phyloP scores from a whole-genome alignment of 2,113 vertebrate genomes.

The Urocynchramus pylzowi region DNA sequence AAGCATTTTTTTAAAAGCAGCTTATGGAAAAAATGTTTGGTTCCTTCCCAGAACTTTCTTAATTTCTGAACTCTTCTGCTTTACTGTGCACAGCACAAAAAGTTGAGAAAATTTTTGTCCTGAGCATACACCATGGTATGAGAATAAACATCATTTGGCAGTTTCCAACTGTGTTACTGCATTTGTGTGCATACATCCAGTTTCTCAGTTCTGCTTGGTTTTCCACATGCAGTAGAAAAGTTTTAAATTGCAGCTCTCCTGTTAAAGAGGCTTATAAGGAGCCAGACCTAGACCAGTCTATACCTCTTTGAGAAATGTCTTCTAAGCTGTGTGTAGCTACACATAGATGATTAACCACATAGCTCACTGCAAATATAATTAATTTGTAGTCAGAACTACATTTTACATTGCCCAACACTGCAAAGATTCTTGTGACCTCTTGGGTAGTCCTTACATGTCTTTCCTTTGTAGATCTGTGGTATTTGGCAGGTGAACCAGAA shows the following conservation, averaged over 20 bases:
- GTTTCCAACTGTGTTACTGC: neutral
- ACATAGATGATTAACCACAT: neutral
- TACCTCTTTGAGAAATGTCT: neutral
- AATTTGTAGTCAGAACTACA: neutral
- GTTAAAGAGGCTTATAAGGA: neutral
- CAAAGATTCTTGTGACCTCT: neutral
- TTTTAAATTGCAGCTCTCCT: neutral
- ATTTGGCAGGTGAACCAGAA: neutral
- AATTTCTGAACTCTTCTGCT: neutral
- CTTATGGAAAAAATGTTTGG: neutral
- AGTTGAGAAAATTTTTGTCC: neutral
- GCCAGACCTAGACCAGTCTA: too few relatives aligned
- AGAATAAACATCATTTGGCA: neutral
- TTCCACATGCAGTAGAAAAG: neutral
- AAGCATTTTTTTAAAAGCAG: neutral
- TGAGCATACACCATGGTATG: neutral
- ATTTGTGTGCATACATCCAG: fast-evolving
- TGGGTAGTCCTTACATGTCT: neutral
- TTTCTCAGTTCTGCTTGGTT: neutral
- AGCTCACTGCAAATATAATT: neutral
- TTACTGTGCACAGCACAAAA: neutral
- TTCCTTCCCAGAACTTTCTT: neutral
- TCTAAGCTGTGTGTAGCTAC: neutral
- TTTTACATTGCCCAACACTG: neutral
- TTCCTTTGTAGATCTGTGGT: neutral